phyloP scores from a whole-genome alignment of 2,113 vertebrate genomes.

The Tichodroma muraria region DNA sequence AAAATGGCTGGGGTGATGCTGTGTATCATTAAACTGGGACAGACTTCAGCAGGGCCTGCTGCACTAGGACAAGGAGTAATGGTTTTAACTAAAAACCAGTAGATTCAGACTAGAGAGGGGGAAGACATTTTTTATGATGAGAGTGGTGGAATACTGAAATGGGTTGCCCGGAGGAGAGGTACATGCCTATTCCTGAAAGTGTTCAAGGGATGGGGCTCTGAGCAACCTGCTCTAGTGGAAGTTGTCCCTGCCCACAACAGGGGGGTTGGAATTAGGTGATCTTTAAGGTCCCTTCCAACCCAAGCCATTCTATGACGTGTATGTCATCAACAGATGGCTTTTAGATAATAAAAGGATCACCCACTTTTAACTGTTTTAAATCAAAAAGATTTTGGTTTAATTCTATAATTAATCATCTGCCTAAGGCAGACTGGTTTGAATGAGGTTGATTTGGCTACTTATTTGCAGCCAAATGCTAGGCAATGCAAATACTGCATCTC shows the following conservation, averaged over 20 bases:
- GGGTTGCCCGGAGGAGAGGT: background rate
- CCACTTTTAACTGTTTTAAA: background rate
- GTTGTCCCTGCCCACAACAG: background rate
- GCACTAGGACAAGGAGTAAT: background rate
- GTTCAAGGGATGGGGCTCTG: background rate
- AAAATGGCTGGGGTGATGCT: background rate
- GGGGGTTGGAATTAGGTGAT: fast-evolving
- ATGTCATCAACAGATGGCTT: background rate
- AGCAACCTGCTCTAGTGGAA: background rate
- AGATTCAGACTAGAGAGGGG: background rate
- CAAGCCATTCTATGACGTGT: background rate
- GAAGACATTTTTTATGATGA: background rate
- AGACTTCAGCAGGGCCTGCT: background rate
- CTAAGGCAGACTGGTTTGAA: no score
- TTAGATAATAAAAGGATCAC: background rate
- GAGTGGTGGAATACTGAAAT: background rate
- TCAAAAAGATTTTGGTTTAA: background rate
- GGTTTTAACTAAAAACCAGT: background rate
- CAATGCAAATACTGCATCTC: background rate
- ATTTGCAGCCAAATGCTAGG: background rate
- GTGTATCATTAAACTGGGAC: background rate
- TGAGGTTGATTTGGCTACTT: background rate
- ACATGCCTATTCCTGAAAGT: fast-evolving
- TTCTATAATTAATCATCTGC: background rate
- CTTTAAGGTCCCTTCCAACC: background rate